These are phyloP conservation scores for Argyrosomus regius DNA, from an alignment of 2,797 vertebrate genomes.

Conservation along the genomic window DNA sequence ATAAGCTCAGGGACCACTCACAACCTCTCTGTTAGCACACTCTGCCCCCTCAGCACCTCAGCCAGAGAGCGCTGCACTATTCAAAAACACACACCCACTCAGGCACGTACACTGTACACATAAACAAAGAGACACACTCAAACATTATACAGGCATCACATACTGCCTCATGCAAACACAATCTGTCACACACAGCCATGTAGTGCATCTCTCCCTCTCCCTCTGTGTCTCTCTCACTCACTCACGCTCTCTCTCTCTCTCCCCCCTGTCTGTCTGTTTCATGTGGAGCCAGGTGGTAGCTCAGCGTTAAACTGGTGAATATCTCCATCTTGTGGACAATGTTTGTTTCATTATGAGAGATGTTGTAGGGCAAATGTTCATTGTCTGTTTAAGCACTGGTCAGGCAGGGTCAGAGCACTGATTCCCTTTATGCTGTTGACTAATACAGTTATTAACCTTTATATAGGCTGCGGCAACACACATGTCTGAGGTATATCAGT, in stretches of 20 bases:
- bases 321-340: slow-evolving; percentile 89
- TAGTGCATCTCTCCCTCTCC: slow-evolving; percentile 51
- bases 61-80: slow-evolving; percentile 38
- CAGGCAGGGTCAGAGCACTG: slow-evolving; percentile 35
- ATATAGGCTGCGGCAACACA: not conserved
- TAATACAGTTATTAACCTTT: not conserved
- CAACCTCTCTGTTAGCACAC: slow-evolving; percentile 76
- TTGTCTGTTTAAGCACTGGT: slow-evolving; percentile 25
- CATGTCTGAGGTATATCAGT: not conserved
- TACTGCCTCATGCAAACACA: slow-evolving; percentile 78
- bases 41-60: slow-evolving; percentile 64
- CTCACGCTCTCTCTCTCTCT: slow-evolving; percentile 9
- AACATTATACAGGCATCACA: slow-evolving; percentile 74
- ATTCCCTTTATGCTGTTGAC: not conserved
- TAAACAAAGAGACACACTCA: slow-evolving; percentile 72
- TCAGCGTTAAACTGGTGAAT: slow-evolving; percentile 84
- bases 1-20: slow-evolving; percentile 79
- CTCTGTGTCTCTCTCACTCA: slow-evolving; percentile 37
- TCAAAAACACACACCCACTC: slow-evolving; percentile 61
- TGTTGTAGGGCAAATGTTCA: slow-evolving; percentile 19
- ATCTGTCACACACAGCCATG: slow-evolving; percentile 76
- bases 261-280: slow-evolving; percentile 42
- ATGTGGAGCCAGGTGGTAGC: slow-evolving; percentile 48
- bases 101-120: slow-evolving; percentile 53
- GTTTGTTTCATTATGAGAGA: slow-evolving; percentile 16